Evolutionary conservation across 2,888 invertebrate species (phyloP).

Genomic region (Dichetophora obliterata): DNA sequence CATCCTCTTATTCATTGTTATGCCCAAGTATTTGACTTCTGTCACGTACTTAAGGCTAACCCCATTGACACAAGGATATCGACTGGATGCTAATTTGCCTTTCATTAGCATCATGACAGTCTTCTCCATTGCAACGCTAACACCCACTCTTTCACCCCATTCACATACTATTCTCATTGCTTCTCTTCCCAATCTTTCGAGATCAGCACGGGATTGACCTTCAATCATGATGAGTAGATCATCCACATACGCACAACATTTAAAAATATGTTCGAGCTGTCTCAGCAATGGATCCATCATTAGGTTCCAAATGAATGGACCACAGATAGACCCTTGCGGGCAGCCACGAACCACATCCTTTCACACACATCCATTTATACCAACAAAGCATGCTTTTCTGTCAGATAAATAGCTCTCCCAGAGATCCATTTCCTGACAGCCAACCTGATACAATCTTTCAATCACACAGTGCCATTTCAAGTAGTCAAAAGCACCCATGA

Average conservation of each 20-base stretch:
- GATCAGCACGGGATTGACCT: conserved; percentile 2
- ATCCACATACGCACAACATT: conserved; percentile 36
- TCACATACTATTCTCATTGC: too few relatives aligned
- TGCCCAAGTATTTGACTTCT: too few relatives aligned
- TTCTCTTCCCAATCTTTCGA: conserved; percentile 30
- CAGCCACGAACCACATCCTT: conserved; percentile 36
- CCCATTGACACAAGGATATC: conserved; percentile 2
- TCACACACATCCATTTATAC: neutral
- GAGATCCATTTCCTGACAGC: conserved; percentile 27
- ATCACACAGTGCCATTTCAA: too few relatives aligned
- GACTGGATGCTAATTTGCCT: conserved; percentile 25
- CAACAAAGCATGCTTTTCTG: conserved; percentile 1
- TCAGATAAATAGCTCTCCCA: conserved; percentile 26
- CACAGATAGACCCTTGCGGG: conserved; percentile 44
- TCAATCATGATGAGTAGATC: too few relatives aligned
- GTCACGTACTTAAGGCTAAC: neutral
- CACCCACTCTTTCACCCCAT: too few relatives aligned
- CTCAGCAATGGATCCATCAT: conserved; percentile 44
- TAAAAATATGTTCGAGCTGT: conserved; percentile 10
- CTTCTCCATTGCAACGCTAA: conserved; percentile 38
- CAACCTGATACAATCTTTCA: too few relatives aligned
- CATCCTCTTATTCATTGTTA: too few relatives aligned
- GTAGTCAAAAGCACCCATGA: too few relatives aligned
- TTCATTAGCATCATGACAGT: conserved; percentile 42
- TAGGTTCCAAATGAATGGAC: too few relatives aligned